These are phyloP conservation scores for Esox masquinongy DNA, from an alignment of 2,797 vertebrate species.

Conservation along the genomic window DNA sequence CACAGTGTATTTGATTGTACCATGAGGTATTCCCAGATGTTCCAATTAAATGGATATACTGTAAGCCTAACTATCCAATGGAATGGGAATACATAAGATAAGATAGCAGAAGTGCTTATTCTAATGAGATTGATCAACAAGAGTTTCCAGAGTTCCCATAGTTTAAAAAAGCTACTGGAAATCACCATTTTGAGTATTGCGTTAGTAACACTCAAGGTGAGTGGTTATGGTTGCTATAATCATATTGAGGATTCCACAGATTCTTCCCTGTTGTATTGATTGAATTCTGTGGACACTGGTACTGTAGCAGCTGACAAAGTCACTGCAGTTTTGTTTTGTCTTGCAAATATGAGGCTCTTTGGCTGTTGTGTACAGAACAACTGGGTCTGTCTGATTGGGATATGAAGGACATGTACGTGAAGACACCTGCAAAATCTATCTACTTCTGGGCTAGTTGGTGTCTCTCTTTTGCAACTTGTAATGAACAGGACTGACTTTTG, in stretches of 20 bases:
- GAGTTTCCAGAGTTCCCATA: neutral
- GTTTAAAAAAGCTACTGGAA: too few species aligned
- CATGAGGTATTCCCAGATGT: conserved; percentile 10
- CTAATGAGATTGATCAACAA: neutral
- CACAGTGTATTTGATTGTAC: conserved; percentile 26
- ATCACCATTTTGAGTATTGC: too few species aligned
- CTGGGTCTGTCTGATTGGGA: neutral
- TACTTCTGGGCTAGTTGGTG: neutral
- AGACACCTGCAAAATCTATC: too few species aligned
- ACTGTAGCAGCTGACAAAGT: too few species aligned
- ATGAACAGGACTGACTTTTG: too few species aligned
- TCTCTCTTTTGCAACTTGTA: too few species aligned
- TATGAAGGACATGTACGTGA: neutral
- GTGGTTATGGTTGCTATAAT: neutral
- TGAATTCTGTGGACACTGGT: neutral
- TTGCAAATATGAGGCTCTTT: neutral
- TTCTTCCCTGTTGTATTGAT: neutral
- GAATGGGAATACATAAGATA: neutral
- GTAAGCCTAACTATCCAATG: neutral
- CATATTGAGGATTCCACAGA: neutral
- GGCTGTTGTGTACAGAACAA: neutral
- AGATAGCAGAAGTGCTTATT: neutral
- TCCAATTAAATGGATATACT: neutral
- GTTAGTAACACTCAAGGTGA: neutral
- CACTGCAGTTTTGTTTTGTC: neutral